Evolutionary conservation across 2,888 invertebrate genomes (phyloP).

Genomic region (Pantelozetes paolii): DNA sequence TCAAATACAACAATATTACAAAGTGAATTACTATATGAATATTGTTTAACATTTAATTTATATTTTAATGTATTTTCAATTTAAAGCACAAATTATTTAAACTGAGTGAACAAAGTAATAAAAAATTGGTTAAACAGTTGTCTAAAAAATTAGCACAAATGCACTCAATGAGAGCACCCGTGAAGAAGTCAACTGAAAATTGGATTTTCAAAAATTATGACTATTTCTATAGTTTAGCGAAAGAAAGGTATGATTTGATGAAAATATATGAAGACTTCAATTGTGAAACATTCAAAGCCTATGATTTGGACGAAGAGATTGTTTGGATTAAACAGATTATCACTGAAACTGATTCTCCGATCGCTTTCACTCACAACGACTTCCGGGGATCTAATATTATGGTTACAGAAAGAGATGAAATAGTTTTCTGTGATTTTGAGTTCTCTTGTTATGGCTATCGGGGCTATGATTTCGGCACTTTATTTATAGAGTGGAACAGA

Average conservation of each 20-base stretch:
- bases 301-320: slow-evolving; percentile 31
- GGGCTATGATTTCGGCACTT: slow-evolving; percentile 15
- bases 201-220: slow-evolving; percentile 27
- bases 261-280: slow-evolving; percentile 11
- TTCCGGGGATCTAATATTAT: slow-evolving; percentile 34
- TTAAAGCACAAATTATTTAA: slow-evolving; percentile 66
- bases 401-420: neutral
- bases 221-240: neutral
- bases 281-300: neutral
- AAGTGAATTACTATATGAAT: neutral
- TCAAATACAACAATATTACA: slow-evolving; percentile 81
- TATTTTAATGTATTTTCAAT: slow-evolving; percentile 51
- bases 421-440: slow-evolving; percentile 34
- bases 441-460: slow-evolving; percentile 31
- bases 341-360: neutral
- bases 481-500: slow-evolving; percentile 13
- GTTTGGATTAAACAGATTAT: slow-evolving; percentile 24
- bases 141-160: slow-evolving; percentile 89
- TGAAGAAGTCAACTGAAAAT: slow-evolving; percentile 64
- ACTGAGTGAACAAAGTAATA: slow-evolving; percentile 70
- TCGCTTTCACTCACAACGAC: slow-evolving; percentile 22
- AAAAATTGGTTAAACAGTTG: slow-evolving; percentile 71
- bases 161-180: slow-evolving; percentile 85
- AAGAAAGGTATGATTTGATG: neutral
- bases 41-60: neutral